Evolutionary conservation across 2,797 vertebrate species (phyloP).

Genomic region (Miichthys miiuy): DNA sequence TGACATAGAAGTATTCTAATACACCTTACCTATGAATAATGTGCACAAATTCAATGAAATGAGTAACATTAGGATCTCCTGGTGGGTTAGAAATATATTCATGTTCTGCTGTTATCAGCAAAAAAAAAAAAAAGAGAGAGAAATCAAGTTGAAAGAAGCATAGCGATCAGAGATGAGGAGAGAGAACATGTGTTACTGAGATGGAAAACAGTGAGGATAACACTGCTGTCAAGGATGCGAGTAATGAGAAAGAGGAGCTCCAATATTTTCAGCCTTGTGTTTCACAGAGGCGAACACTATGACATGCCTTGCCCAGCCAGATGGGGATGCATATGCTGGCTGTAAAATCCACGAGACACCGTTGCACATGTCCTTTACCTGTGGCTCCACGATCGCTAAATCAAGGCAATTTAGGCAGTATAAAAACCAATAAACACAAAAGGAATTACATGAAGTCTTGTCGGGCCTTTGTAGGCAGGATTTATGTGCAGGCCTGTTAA

Average conservation of each 20-base stretch:
- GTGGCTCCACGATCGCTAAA: slow-evolving; percentile 44
- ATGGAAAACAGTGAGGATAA: slow-evolving; percentile 61
- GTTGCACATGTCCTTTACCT: slow-evolving; percentile 58
- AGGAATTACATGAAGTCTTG: slow-evolving; percentile 22
- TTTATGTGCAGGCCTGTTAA: slow-evolving; percentile 37
- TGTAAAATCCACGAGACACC: slow-evolving; percentile 51
- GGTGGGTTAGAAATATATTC: slow-evolving; percentile 40
- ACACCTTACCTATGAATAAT: slow-evolving; percentile 25
- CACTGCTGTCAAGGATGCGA: slow-evolving; percentile 54
- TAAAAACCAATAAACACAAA: slow-evolving; percentile 15
- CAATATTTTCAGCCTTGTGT: slow-evolving; percentile 47
- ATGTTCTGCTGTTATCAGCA: slow-evolving; percentile 57
- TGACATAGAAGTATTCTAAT: background rate
- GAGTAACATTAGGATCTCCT: slow-evolving; percentile 43
- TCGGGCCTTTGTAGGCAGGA: slow-evolving; percentile 28
- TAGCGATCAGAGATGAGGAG: slow-evolving; percentile 21
- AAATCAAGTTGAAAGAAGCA: slow-evolving; percentile 51
- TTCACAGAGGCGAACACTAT: slow-evolving; percentile 23
- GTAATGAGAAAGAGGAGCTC: slow-evolving; percentile 45
- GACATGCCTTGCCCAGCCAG: slow-evolving; percentile 38
- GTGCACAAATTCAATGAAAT: slow-evolving; percentile 29
- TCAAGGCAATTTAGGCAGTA: slow-evolving; percentile 38
- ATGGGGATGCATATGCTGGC: slow-evolving; percentile 72
- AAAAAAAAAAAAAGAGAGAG: slow-evolving; percentile 25
- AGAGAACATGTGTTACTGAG: slow-evolving; percentile 56